phyloP scores from a whole-genome alignment of 2,113 vertebrate species.

The Rhegmatorhina hoffmannsi region DNA sequence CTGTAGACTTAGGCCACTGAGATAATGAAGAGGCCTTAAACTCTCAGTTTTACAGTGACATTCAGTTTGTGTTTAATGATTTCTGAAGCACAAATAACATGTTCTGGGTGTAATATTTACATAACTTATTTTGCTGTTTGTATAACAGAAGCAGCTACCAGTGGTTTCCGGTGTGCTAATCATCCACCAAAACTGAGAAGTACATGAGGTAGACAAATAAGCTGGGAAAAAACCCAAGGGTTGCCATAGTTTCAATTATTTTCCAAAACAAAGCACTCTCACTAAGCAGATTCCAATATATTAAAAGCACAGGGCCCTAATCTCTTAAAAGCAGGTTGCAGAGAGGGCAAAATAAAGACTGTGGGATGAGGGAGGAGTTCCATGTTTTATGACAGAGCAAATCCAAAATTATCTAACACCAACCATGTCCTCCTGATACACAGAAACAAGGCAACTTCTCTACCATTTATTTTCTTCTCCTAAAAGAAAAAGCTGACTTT shows the following conservation, averaged over 20 bases:
- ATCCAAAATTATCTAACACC: constrained; percentile 17
- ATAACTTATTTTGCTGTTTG: not conserved
- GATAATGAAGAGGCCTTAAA: not conserved
- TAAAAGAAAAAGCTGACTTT: constrained; percentile 62
- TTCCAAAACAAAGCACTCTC: constrained; percentile 53
- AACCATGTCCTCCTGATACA: not conserved
- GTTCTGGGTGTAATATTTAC: not conserved
- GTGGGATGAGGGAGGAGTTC: not conserved
- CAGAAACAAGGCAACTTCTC: constrained; percentile 22
- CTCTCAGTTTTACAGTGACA: not conserved
- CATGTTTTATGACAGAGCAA: not conserved
- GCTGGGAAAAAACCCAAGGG: not conserved
- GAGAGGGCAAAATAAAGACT: constrained; percentile 18
- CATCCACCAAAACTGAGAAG: not conserved
- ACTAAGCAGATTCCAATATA: constrained; percentile 56
- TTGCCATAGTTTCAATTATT: constrained; percentile 58
- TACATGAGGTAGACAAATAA: not conserved
- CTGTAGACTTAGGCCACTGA: not conserved
- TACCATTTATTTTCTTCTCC: not conserved
- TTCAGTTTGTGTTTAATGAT: not conserved
- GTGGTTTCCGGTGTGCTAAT: not conserved
- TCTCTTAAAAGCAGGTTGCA: constrained; percentile 59
- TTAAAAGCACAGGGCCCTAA: constrained; percentile 45
- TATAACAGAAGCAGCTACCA: constrained; percentile 3
- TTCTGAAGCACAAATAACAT: not conserved